Conservation (phyloP, 2,888 invertebrate genomes). For the Parnassius smintheus region DNA sequence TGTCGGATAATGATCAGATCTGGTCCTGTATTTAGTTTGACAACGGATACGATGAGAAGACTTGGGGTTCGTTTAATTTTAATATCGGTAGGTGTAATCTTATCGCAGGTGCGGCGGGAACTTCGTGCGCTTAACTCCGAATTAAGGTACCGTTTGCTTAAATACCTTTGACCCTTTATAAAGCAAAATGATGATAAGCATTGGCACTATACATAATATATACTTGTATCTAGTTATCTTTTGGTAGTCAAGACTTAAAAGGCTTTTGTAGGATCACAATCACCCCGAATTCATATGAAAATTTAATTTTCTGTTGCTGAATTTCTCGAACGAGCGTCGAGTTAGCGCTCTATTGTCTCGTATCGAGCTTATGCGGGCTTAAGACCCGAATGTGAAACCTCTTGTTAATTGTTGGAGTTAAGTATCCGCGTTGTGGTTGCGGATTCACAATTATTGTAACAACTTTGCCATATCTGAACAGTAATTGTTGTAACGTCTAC, state of each 20-base stretch:
- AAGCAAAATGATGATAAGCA: constrained; percentile 64
- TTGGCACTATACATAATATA: constrained; percentile 51
- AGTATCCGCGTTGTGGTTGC: constrained; percentile 65
- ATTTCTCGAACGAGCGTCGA: constrained; percentile 66
- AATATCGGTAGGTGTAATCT: constrained; percentile 66
- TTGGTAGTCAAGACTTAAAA: constrained; percentile 57
- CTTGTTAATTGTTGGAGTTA: constrained; percentile 75
- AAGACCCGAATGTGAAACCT: constrained; percentile 63
- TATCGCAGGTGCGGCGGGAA: constrained; percentile 50
- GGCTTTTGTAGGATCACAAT: constrained; percentile 69
- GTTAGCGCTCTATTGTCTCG: constrained; percentile 72
- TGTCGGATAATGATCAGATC: too few relatives aligned
- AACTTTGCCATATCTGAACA: constrained; percentile 62
- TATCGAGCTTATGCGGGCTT: constrained; percentile 70
- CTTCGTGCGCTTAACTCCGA: constrained; percentile 66
- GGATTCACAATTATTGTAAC: constrained; percentile 70
- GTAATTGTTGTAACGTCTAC: constrained; percentile 43
- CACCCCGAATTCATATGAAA: constrained; percentile 72
- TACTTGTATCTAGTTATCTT: constrained; percentile 72
- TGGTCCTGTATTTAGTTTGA: constrained; percentile 53
- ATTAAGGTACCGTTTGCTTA: constrained; percentile 67
- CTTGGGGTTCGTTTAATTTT: constrained; percentile 56
- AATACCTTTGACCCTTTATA: constrained; percentile 65
- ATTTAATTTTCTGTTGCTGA: constrained; percentile 75
- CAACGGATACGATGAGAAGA: constrained; percentile 48